Conservation (phyloP, 2,888 invertebrate genomes). For the Rhopalosiphum nymphaeae region DNA sequence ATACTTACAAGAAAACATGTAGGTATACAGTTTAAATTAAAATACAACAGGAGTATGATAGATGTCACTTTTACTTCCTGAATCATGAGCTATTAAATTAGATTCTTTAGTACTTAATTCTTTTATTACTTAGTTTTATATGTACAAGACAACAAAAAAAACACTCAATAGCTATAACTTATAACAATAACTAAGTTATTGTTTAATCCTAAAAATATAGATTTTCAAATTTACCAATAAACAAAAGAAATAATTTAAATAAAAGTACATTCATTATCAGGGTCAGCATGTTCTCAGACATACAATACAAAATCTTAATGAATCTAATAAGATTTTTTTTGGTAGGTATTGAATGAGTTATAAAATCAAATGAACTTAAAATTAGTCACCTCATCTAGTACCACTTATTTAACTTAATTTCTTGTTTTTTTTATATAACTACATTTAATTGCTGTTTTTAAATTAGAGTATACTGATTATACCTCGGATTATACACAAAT, state of each 20-base stretch:
- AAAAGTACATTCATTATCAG: neutral
- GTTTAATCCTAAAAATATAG: neutral
- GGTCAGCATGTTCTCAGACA: neutral
- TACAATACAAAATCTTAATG: neutral
- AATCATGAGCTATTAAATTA: neutral
- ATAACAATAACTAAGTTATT: neutral
- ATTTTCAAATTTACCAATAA: neutral
- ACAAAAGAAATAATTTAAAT: neutral
- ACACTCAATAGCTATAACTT: neutral
- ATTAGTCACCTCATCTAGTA: neutral
- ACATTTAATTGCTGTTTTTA: no score
- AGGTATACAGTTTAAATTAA: neutral
- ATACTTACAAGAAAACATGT: neutral
- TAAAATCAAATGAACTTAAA: neutral
- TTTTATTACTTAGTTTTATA: neutral
- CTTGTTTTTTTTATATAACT: no score
- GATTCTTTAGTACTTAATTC: neutral
- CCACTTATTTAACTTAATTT: neutral
- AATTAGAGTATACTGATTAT: no score
- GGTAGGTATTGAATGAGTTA: neutral
- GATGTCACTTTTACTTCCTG: constrained; percentile 2
- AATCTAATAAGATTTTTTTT: neutral
- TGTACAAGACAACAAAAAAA: neutral
- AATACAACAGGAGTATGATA: neutral
- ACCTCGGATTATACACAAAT: no score